Percentiles rank a stretch among this genome's conserved stretches.
These are phyloP conservation scores for Todiramphus saurophagus DNA, from an alignment of 2,113 vertebrate genomes.

Conservation along the genomic window DNA sequence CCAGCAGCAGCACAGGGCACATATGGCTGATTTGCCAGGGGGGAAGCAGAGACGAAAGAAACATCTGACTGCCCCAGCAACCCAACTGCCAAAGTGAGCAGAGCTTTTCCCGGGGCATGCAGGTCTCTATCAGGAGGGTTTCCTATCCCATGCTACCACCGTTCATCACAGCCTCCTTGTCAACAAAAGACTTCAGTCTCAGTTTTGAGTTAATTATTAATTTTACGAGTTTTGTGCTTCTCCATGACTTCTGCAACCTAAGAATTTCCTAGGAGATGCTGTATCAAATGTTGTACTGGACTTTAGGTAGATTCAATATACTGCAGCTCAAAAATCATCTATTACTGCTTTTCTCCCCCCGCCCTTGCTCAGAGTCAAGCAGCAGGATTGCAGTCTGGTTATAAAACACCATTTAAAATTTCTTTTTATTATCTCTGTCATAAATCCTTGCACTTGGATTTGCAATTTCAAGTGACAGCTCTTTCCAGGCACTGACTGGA, in stretches of 20 bases:
- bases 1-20: not conserved
- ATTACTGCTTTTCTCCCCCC: not conserved
- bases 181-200: not conserved
- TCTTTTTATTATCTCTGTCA: conserved; percentile 3
- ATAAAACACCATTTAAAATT: not conserved
- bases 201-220: not conserved
- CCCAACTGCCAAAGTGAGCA: not conserved
- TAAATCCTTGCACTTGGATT: conserved; percentile 37
- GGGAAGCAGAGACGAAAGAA: not conserved
- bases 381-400: not conserved
- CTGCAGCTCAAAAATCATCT: not conserved
- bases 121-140: not conserved
- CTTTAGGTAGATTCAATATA: not conserved
- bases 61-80: not conserved
- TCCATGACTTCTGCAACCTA: not conserved
- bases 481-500: not conserved
- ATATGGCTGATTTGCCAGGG: not conserved
- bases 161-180: not conserved
- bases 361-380: not conserved
- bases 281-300: not conserved
- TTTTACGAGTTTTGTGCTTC: not conserved
- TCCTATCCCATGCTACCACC: not conserved
- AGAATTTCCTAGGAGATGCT: not conserved
- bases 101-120: not conserved
- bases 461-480: conserved; percentile 47